Percentiles rank a stretch among this genome's conserved stretches.
These are phyloP conservation scores for Conopomorpha cramerella DNA, from an alignment of 1,140 invertebrate genomes.

Conservation along the genomic window DNA sequence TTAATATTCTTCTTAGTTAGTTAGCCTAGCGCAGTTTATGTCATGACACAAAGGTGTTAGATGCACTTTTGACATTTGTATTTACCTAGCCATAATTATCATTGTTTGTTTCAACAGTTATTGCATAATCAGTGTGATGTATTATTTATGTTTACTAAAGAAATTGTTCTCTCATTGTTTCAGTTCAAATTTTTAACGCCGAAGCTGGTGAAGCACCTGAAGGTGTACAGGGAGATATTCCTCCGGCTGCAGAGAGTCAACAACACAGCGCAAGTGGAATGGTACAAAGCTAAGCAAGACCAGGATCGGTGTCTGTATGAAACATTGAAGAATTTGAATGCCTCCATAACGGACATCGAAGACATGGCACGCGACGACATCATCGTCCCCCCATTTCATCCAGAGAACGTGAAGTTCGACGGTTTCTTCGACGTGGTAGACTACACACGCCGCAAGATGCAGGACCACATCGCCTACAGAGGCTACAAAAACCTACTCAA, in stretches of 20 bases:
- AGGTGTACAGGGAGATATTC: conserved; percentile 34
- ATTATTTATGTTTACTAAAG: too few species aligned
- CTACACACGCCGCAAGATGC: conserved; percentile 31
- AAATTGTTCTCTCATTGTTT: conserved; percentile 34
- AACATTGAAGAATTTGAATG: conserved; percentile 22
- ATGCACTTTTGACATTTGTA: too few species aligned
- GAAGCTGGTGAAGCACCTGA: conserved; percentile 36
- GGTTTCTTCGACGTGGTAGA: conserved; percentile 22
- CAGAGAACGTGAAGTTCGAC: conserved; percentile 17
- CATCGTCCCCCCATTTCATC: conserved; percentile 17
- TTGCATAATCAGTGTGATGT: too few species aligned
- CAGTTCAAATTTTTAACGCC: conserved; percentile 41
- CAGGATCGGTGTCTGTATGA: conserved; percentile 23
- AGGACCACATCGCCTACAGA: conserved; percentile 40
- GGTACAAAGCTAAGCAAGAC: conserved; percentile 28
- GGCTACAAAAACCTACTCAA: conserved; percentile 38
- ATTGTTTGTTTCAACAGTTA: too few species aligned
- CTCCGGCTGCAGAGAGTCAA: conserved; percentile 28
- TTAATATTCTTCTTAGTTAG: too few species aligned
- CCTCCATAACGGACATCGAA: conserved; percentile 30
- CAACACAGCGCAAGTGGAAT: conserved; percentile 23
- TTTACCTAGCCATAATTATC: too few species aligned
- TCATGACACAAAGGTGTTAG: too few species aligned
- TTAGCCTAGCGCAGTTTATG: too few species aligned
- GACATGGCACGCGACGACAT: conserved; percentile 30